These are phyloP conservation scores for Abrostola tripartita DNA, from an alignment of 2,888 invertebrate genomes.

Conservation along the genomic window DNA sequence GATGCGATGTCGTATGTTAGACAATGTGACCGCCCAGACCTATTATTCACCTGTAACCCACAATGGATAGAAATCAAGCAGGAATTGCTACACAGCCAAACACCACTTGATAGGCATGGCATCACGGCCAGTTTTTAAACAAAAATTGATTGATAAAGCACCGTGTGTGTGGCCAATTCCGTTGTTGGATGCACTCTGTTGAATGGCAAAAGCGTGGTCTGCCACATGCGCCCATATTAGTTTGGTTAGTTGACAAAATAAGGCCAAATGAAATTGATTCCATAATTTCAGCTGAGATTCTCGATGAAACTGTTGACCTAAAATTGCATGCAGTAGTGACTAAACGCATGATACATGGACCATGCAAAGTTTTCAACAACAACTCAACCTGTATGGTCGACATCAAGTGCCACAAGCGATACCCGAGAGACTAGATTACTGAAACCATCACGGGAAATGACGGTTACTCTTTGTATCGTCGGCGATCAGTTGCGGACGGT, in stretches of 20 bases:
- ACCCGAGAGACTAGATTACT: conserved; percentile 59
- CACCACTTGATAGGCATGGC: conserved; percentile 45
- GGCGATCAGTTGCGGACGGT: conserved; percentile 13
- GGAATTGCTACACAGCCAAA: conserved; percentile 29
- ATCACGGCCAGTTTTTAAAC: not conserved
- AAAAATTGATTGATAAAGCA: conserved; percentile 11
- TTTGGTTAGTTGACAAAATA: conserved; percentile 17
- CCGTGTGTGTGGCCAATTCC: conserved; percentile 37
- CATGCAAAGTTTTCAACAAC: conserved; percentile 44
- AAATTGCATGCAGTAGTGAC: too few species aligned
- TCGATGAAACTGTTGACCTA: too few species aligned
- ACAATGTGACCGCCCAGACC: conserved; percentile 47
- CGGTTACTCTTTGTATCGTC: conserved; percentile 32
- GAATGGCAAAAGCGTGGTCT: conserved; percentile 40
- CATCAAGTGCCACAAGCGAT: conserved; percentile 63
- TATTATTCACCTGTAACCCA: conserved; percentile 50
- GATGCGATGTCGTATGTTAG: conserved; percentile 50
- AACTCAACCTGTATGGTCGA: conserved; percentile 49
- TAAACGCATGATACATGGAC: conserved; percentile 51
- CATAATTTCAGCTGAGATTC: conserved; percentile 20
- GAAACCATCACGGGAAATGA: conserved; percentile 54
- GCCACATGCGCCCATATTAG: conserved; percentile 16
- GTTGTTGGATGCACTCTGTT: conserved; percentile 24
- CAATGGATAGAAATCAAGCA: conserved; percentile 48
- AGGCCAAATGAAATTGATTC: conserved; percentile 15